Conservation (phyloP, 53 echinoderm and acorn worm species). For the Holothuria leucospilota region DNA sequence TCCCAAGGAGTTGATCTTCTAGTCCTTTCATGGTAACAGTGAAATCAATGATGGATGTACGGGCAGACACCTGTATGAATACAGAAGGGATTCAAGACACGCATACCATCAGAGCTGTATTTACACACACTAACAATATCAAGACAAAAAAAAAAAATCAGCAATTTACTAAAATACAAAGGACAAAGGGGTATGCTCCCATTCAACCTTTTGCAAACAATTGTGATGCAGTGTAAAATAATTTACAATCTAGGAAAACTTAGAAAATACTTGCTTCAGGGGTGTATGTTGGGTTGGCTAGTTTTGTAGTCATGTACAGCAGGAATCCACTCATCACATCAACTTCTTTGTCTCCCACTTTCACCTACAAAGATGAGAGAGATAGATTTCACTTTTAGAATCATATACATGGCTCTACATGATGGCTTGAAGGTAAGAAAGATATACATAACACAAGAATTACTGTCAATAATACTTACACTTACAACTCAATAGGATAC, state of each 20-base stretch:
- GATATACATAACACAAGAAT: too few relatives aligned
- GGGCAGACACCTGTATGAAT: conserved; percentile 85
- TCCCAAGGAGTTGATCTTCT: conserved; percentile 94
- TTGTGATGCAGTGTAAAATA: too few relatives aligned
- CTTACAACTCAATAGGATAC: too few relatives aligned
- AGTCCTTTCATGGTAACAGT: conserved; percentile 99
- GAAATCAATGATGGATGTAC: conserved; percentile 98
- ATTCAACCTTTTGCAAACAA: background rate
- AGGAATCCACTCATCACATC: conserved; percentile 96
- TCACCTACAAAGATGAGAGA: conserved; percentile 68
- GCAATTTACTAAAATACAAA: background rate
- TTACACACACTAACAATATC: background rate
- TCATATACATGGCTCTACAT: background rate
- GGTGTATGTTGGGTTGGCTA: conserved; percentile 97
- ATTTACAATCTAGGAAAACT: too few relatives aligned
- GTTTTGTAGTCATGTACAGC: conserved; percentile 96
- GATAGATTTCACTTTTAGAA: background rate
- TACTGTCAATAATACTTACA: too few relatives aligned
- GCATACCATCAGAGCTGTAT: background rate
- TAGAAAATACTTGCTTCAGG: conserved; percentile 78
- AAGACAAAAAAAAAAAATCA: background rate
- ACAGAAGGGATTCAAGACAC: background rate
- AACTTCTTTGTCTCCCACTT: conserved; percentile 98
- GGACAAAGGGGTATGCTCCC: background rate
- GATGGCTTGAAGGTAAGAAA: too few relatives aligned